Base-by-base conservation (phyloP, 2,113 vertebrate genomes). In the Psophia crepitans region DNA sequence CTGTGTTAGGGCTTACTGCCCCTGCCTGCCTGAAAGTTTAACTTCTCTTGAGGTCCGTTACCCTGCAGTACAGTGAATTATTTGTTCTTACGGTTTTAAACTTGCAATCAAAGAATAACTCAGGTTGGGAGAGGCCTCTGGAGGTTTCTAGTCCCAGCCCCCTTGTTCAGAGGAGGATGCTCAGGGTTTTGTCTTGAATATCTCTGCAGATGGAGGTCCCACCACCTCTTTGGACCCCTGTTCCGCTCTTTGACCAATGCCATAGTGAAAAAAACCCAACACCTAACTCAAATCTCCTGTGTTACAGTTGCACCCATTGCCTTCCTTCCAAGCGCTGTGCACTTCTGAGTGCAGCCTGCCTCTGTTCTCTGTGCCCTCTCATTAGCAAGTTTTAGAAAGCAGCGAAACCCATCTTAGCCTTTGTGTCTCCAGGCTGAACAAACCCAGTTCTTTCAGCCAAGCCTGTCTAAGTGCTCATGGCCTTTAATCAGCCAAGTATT, bases 401-500 rank as follows among this genome's bases (percentile, higher is more conserved):
- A 43, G 48, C 11, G 15, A 53, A 84, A 32, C 27, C 28, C 27
- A 63, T 58, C 54, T 21, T 8, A 14, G 21, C 33, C 33, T 57
- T 57, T 48, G 14, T 37, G 37, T 41, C 12, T 73, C 2, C 1
- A 5, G n/a, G 41, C 41, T 78, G 79, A 92, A 37, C 35, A 70
- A 56, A 39, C 28, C 32, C 56, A 8, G 0, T 46, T 79, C 70
- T 49, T 58, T 71, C 43, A 85, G 69, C 32, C 32, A n/a, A 2
- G 5, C 26, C 1, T 14, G 3, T 30, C 71, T 32, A 37, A 35
- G 20, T 51, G 68, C 13, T 71, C 0, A 0, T 35, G 66, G 28
- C 44, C 43, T 32, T 74, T 54, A 14, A 65, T 33, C 54, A 56
- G 35, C 65, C 16, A 8, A 6, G 19, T n/a, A 27, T 60, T 66